These are phyloP conservation scores for Macroglossus sobrinus DNA, from an alignment of 2,113 vertebrate species.

Conservation along the genomic window DNA sequence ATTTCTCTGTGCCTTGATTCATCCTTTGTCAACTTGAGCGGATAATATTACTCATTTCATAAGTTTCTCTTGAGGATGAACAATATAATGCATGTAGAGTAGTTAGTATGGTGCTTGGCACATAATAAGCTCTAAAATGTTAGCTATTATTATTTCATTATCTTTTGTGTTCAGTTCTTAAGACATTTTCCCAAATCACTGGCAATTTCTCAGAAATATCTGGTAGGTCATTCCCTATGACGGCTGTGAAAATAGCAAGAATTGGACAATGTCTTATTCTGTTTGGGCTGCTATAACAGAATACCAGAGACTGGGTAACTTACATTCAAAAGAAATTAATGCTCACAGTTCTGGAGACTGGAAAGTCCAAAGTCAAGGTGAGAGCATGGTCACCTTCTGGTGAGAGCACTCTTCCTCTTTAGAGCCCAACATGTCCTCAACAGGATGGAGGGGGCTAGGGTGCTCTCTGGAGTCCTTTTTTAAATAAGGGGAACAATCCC, in stretches of 20 bases:
- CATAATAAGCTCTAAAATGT: background rate
- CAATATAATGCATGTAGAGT: background rate
- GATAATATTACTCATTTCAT: background rate
- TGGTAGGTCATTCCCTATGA: background rate
- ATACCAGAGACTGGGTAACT: background rate
- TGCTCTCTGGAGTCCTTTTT: background rate
- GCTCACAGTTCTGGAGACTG: background rate
- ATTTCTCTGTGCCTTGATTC: background rate
- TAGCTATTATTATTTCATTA: background rate
- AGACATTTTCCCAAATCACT: slow-evolving; percentile 8
- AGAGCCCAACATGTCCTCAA: background rate
- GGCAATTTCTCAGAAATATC: background rate
- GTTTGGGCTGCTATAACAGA: background rate
- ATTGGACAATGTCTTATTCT: background rate
- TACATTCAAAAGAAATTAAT: background rate
- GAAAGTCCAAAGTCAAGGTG: background rate
- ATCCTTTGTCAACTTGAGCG: background rate
- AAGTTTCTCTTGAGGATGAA: background rate
- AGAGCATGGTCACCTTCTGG: background rate
- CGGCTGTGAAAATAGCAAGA: background rate
- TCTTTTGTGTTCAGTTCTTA: background rate
- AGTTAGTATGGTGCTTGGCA: background rate
- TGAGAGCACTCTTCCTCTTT: background rate
- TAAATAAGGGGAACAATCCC: background rate
- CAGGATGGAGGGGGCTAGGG: too few relatives aligned